Base-by-base conservation (phyloP, 2,888 invertebrate species). In the Panzeria rudis region DNA sequence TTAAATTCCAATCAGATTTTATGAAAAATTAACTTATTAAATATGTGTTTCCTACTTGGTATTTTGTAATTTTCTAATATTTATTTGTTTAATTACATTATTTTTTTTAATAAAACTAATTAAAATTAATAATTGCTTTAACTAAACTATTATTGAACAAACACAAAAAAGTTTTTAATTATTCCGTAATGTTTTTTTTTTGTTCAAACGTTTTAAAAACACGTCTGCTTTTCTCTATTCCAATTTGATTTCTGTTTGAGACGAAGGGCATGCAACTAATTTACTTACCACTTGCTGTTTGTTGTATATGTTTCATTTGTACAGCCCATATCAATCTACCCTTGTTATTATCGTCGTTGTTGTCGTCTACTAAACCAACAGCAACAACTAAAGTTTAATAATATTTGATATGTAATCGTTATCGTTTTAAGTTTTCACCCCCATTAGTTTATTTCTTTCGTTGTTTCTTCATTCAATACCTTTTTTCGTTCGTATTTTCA, bases 171-270 rank as follows among this genome's bases (percentile, higher is more conserved):
- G 52, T 23, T 41, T 15, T 69, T 1, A 52, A 47, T 44, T 69
- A 38, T 61, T 71, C 52, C 72, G 77, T 50, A 38, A 32, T 66
- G 15, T 47, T 61, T 68, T 76, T 54, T 68, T 76, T 47, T n/a
- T n/a, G n/a, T n/a, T 35, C 50, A 73, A 84, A 47, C 59, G 66
- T 41, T 59, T 69, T 23, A 17, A 69, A 71, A 69, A 77, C 59
- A 77, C 76, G 86, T 77, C 86, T 86, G 83, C 41, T 85, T 86
- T 83, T 86, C 86, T 87, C 87, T 83, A 86, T 88, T 90, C 90
- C 89, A 89, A 90, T 88, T 89, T 83, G 90, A 89, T 87, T 88
- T 86, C 85, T 86, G 87, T 68, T n/a, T 72, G 32, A 72, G 71
- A 76, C 76, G 84, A 84, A 84, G 66, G 79, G 76, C 80, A 82